These are phyloP conservation scores for Styela clava DNA, from an alignment of 23 tunicate genomes.

Conservation along the genomic window DNA sequence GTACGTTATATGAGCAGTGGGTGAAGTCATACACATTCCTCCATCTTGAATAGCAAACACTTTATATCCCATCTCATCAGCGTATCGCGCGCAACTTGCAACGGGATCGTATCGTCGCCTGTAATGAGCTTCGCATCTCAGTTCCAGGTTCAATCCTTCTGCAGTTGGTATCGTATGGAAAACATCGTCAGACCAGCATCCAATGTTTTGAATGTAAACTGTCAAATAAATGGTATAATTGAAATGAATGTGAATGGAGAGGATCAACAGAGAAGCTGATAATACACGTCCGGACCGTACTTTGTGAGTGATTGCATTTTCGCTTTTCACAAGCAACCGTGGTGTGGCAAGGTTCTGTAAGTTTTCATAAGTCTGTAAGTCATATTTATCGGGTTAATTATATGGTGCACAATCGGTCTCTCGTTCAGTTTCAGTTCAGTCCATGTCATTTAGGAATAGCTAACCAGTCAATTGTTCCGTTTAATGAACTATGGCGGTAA, in stretches of 20 bases:
- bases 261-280: too few species aligned
- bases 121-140: neutral
- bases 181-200: slow-evolving; percentile 2
- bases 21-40: slow-evolving; percentile 5
- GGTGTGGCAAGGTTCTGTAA: too few species aligned
- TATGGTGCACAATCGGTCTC: too few species aligned
- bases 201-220: neutral
- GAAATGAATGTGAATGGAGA: neutral
- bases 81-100: neutral
- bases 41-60: neutral
- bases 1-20: neutral
- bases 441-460: too few species aligned
- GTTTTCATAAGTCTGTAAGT: too few species aligned
- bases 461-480: too few species aligned
- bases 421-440: too few species aligned
- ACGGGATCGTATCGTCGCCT: neutral
- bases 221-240: neutral
- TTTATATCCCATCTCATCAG: neutral
- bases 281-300: too few species aligned
- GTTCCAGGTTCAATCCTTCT: neutral
- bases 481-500: too few species aligned
- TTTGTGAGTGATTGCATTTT: too few species aligned
- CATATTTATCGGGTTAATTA: too few species aligned
- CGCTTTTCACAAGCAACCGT: too few species aligned
- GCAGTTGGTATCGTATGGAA: neutral